A percentile compares a stretch with the other conserved stretches of the same genome.
Evolutionary conservation across 2,113 vertebrate genomes (phyloP).

Genomic region (Tyto alba): DNA sequence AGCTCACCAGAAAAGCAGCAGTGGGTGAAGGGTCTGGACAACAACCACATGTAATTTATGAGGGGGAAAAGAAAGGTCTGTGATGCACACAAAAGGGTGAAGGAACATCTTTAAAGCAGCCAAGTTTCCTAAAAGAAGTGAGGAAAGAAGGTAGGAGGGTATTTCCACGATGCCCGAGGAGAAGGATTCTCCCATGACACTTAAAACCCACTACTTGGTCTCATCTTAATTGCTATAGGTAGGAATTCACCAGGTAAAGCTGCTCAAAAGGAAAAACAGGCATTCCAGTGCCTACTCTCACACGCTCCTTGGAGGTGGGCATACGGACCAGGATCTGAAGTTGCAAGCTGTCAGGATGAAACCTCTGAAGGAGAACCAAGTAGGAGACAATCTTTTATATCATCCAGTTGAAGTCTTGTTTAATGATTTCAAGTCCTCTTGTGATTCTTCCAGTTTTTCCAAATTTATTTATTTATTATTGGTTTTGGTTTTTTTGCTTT

Average conservation of each 20-base stretch:
- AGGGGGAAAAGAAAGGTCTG: neutral
- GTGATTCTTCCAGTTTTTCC: neutral
- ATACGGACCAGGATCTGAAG: neutral
- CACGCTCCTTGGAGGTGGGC: neutral
- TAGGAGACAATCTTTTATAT: neutral
- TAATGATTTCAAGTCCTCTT: neutral
- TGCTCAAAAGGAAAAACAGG: neutral
- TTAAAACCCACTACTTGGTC: neutral
- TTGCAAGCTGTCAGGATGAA: neutral
- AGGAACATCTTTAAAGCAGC: neutral
- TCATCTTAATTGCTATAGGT: neutral
- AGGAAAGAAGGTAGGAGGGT: neutral
- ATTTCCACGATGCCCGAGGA: neutral
- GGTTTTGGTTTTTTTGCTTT: neutral
- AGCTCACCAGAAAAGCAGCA: neutral
- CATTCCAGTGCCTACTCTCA: no score
- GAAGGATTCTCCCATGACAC: neutral
- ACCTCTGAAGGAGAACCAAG: neutral
- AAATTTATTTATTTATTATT: neutral
- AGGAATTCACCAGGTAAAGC: neutral
- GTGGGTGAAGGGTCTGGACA: neutral
- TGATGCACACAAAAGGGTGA: neutral
- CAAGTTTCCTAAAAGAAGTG: neutral
- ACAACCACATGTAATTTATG: rapidly evolving
- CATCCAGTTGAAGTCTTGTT: neutral